phyloP scores from a whole-genome alignment of 2,888 invertebrate genomes.

The Phaonia tiefii region DNA sequence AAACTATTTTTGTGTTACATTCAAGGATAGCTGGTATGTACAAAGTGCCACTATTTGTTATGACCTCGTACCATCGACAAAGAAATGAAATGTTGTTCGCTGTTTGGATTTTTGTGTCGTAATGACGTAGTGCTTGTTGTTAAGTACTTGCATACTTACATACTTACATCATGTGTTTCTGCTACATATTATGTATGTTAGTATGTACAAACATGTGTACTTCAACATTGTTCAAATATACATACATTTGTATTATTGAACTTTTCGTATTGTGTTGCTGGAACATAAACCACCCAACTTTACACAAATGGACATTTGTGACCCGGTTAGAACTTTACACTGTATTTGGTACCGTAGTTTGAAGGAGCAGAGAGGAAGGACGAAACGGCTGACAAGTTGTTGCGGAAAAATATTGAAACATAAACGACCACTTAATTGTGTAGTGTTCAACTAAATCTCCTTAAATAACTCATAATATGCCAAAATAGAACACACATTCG shows the following conservation, averaged over 20 bases:
- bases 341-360: neutral
- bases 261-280: neutral
- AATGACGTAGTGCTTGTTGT: neutral
- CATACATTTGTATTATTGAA: neutral
- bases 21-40: no score
- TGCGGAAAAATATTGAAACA: neutral
- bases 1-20: no score
- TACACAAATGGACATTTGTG: neutral
- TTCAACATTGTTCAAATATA: no score
- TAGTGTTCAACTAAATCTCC: neutral
- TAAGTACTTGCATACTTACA: neutral
- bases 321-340: neutral
- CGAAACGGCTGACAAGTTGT: neutral
- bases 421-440: slow-evolving; percentile 5
- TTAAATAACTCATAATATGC: no score
- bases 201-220: neutral
- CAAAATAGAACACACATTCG: no score
- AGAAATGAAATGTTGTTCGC: no score
- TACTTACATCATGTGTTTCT: no score
- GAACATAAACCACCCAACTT: no score
- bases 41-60: no score
- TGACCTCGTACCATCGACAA: no score
- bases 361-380: neutral
- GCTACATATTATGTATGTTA: no score
- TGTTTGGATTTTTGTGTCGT: no score